Evolutionary conservation across 2,797 vertebrate genomes (phyloP).

Genomic region (Hipposideros larvatus): DNA sequence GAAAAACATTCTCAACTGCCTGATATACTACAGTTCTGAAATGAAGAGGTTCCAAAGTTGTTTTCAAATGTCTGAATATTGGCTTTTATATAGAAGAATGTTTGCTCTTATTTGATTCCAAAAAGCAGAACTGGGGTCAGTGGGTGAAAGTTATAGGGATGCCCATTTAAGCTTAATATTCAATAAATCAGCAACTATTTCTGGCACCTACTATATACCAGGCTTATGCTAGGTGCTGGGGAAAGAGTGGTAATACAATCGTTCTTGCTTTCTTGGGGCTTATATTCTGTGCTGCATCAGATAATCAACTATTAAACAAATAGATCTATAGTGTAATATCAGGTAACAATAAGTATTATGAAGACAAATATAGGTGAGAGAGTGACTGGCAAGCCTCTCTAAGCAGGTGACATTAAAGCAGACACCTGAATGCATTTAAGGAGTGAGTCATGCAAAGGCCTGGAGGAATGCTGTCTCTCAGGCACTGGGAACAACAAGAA

Average conservation of each 20-base stretch:
- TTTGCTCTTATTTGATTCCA: conserved; percentile 11
- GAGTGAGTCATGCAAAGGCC: not conserved
- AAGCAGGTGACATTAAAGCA: not conserved
- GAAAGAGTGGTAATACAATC: not conserved
- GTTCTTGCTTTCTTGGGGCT: not conserved
- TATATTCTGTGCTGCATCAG: not conserved
- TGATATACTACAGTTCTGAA: not conserved
- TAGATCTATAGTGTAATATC: not conserved
- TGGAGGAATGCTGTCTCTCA: not conserved
- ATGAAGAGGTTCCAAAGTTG: not conserved
- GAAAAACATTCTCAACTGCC: not conserved
- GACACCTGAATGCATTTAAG: not conserved
- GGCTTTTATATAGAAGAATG: not conserved
- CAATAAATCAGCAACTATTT: not conserved
- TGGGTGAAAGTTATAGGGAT: not conserved
- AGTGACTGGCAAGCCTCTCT: not conserved
- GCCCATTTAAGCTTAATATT: not conserved
- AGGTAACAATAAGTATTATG: not conserved
- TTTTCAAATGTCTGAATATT: conserved; percentile 20
- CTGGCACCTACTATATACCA: not conserved
- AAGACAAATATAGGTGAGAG: not conserved
- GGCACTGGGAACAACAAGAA: not conserved
- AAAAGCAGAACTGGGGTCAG: not conserved
- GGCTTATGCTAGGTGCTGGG: not conserved
- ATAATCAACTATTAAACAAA: not conserved